phyloP scores from a whole-genome alignment of 2,888 invertebrate species.

The Tachystola acroxantha region DNA sequence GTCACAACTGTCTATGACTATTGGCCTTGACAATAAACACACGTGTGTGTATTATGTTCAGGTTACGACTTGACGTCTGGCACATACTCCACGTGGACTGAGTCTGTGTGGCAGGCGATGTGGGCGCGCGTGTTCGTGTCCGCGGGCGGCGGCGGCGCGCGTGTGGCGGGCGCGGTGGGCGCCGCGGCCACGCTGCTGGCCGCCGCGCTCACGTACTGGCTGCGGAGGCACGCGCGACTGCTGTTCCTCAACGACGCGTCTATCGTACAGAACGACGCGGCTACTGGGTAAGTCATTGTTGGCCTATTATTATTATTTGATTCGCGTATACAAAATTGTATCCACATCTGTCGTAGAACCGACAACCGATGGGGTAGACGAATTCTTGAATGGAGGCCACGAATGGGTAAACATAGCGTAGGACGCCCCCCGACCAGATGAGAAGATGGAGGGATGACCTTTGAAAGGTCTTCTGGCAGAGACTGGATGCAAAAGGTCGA shows the following conservation, averaged over 20 bases:
- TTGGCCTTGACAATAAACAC: too few relatives aligned
- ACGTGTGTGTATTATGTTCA: too few relatives aligned
- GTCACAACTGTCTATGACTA: too few relatives aligned
- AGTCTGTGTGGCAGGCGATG: slow-evolving; percentile 89
- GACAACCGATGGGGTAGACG: too few relatives aligned
- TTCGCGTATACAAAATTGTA: too few relatives aligned
- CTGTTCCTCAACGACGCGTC: slow-evolving; percentile 35
- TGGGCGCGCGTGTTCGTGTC: slow-evolving; percentile 87
- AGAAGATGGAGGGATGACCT: too few relatives aligned
- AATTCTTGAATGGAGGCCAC: too few relatives aligned
- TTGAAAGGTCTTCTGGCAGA: too few relatives aligned
- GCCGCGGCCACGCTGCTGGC: slow-evolving; percentile 34
- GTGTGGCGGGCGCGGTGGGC: slow-evolving; percentile 40
- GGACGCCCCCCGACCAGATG: too few relatives aligned
- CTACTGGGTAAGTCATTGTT: slow-evolving; percentile 40
- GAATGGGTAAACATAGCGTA: too few relatives aligned
- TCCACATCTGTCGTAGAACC: too few relatives aligned
- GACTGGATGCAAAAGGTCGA: too few relatives aligned
- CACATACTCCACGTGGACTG: slow-evolving; percentile 91
- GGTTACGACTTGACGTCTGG: slow-evolving; percentile 88
- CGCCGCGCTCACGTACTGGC: slow-evolving; percentile 50
- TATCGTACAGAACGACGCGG: slow-evolving; percentile 29
- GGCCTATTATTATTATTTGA: background rate
- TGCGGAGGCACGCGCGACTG: slow-evolving; percentile 29
- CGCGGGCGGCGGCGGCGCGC: slow-evolving; percentile 77